Conservation (phyloP, 2,888 invertebrate species). For the Hyppa rectilinea region DNA sequence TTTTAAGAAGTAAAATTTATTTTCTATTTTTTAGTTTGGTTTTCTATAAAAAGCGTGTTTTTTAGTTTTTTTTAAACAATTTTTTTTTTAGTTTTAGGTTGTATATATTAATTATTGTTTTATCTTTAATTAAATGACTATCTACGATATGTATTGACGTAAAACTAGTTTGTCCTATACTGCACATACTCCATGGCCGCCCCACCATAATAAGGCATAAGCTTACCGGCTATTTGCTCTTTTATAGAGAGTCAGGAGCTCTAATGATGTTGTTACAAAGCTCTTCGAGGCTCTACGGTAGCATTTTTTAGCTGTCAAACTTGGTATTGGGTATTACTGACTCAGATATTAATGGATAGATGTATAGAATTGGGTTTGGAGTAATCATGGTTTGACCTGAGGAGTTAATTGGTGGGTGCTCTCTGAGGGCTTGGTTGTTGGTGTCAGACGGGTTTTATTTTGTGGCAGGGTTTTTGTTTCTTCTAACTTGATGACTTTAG, state of each 20-base stretch:
- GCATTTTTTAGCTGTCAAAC: slow-evolving; percentile 84
- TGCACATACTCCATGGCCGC: slow-evolving; percentile 57
- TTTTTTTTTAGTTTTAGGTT: too few species aligned
- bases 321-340: slow-evolving; percentile 61
- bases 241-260: slow-evolving; percentile 74
- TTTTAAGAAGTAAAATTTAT: too few species aligned
- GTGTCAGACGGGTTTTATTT: background rate
- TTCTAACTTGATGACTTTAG: background rate
- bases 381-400: slow-evolving; percentile 40
- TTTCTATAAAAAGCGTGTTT: too few species aligned
- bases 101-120: too few species aligned
- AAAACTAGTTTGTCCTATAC: too few species aligned
- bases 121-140: too few species aligned
- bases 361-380: slow-evolving; percentile 19
- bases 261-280: slow-evolving; percentile 84
- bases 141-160: too few species aligned
- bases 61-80: too few species aligned
- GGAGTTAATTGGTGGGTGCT: slow-evolving; percentile 43
- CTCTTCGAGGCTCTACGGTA: slow-evolving; percentile 74
- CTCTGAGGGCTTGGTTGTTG: background rate
- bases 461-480: too few species aligned
- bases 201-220: slow-evolving; percentile 80
- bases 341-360: slow-evolving; percentile 43
- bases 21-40: too few species aligned
- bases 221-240: slow-evolving; percentile 84